Evolutionary conservation across 1,140 invertebrate species (phyloP).

Genomic region (Lethocerus indicus): DNA sequence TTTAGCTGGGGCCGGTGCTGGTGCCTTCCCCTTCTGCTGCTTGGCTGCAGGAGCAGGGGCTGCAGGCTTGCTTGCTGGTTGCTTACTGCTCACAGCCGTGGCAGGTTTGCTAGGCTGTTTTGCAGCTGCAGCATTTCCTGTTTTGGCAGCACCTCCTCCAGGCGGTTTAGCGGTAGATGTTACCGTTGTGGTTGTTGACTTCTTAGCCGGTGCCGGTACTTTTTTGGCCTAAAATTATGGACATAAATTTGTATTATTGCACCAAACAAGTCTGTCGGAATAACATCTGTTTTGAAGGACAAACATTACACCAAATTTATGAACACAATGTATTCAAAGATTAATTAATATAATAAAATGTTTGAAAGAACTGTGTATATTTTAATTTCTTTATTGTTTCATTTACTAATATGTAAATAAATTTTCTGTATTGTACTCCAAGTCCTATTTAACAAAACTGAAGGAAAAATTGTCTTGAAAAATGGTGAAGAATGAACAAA

Average conservation of each 20-base stretch:
- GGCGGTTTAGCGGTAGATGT: background rate
- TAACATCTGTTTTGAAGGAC: too few relatives aligned
- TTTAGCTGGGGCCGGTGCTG: background rate
- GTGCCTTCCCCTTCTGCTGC: background rate
- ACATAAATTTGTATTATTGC: too few relatives aligned
- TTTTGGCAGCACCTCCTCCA: background rate
- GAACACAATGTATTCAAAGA: too few relatives aligned
- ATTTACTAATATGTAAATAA: too few relatives aligned
- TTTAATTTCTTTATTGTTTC: too few relatives aligned
- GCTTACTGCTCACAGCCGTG: background rate
- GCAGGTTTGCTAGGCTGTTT: background rate
- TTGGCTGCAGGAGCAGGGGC: background rate
- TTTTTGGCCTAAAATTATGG: slow-evolving; percentile 4
- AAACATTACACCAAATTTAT: too few relatives aligned
- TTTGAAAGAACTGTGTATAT: too few relatives aligned
- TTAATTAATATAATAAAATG: too few relatives aligned
- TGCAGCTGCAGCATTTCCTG: background rate
- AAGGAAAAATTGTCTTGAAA: too few relatives aligned
- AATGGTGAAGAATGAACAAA: too few relatives aligned
- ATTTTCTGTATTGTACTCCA: too few relatives aligned
- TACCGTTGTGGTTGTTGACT: slow-evolving; percentile 2
- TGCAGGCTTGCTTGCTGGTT: background rate
- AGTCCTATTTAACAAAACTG: too few relatives aligned
- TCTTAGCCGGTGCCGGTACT: background rate
- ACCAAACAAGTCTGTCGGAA: background rate